These are phyloP conservation scores for Hecatera dysodea DNA, from an alignment of 2,888 invertebrate genomes.

Conservation along the genomic window DNA sequence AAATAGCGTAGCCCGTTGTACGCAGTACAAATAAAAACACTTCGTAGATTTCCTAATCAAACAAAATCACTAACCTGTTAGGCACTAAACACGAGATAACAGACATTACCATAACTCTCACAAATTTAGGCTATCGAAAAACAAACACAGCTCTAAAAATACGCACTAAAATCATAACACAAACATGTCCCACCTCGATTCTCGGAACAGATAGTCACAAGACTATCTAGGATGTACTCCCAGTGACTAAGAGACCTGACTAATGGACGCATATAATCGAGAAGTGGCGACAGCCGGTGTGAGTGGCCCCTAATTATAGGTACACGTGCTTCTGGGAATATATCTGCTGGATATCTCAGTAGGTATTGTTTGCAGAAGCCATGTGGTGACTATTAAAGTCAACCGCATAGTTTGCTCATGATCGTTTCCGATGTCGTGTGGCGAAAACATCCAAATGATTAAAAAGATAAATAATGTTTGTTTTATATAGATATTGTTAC, in stretches of 20 bases:
- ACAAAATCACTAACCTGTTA: neutral
- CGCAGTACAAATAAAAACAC: neutral
- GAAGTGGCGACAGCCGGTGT: constrained; percentile 39
- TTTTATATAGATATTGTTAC: no score
- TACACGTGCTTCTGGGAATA: constrained; percentile 23
- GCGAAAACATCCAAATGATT: no score
- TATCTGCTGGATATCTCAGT: constrained; percentile 8
- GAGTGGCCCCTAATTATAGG: constrained; percentile 43
- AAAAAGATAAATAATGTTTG: no score
- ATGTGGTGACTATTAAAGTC: constrained; percentile 5
- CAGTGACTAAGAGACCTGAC: constrained; percentile 56
- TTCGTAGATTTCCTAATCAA: neutral
- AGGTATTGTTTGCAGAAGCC: constrained; percentile 12
- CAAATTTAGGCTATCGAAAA: constrained; percentile 29
- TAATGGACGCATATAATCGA: constrained; percentile 59
- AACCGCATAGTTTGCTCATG: constrained; percentile 4
- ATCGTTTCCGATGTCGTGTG: neutral
- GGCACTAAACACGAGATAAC: neutral
- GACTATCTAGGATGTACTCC: constrained; percentile 45
- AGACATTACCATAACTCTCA: constrained; percentile 10
- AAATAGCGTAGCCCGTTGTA: neutral
- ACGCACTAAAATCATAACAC: constrained; percentile 45
- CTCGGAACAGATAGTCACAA: constrained; percentile 49
- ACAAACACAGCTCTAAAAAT: constrained; percentile 36
- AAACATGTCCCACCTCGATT: constrained; percentile 53